Conservation (phyloP, 1,140 invertebrate species). For the Lordiphosa mommai region DNA sequence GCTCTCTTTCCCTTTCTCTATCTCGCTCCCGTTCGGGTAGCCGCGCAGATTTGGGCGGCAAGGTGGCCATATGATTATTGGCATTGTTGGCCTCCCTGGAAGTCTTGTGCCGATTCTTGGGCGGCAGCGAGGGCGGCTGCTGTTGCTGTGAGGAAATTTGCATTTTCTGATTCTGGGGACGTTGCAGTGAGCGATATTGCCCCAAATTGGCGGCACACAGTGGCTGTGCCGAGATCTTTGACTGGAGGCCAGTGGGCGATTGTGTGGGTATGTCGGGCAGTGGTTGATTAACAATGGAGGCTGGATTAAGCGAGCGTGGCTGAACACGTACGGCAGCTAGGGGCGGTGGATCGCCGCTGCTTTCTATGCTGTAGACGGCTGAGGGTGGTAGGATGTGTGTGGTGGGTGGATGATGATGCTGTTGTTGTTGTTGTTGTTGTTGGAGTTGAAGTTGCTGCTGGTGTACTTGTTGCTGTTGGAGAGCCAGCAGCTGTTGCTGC, state of each 20-base stretch:
- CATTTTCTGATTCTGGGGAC: slow-evolving; percentile 57
- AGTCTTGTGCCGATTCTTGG: slow-evolving; percentile 75
- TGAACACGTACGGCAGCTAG: slow-evolving; percentile 50
- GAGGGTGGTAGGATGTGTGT: slow-evolving; percentile 74
- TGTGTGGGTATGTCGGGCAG: slow-evolving; percentile 74
- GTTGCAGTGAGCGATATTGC: slow-evolving; percentile 75
- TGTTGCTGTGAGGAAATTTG: slow-evolving; percentile 37
- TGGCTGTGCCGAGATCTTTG: slow-evolving; percentile 74
- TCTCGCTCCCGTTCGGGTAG: slow-evolving; percentile 36
- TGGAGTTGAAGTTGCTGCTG: slow-evolving; percentile 56
- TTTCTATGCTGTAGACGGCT: slow-evolving; percentile 76
- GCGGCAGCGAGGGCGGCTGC: slow-evolving; percentile 71
- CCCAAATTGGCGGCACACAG: slow-evolving; percentile 74
- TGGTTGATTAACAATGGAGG: slow-evolving; percentile 78
- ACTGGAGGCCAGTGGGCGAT: slow-evolving; percentile 36
- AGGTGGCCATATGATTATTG: slow-evolving; percentile 62
- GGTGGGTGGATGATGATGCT: slow-evolving; percentile 71
- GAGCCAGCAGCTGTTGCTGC: slow-evolving; percentile 52
- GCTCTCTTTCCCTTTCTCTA: slow-evolving; percentile 41
- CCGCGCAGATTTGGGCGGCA: slow-evolving; percentile 61
- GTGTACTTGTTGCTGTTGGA: slow-evolving; percentile 71
- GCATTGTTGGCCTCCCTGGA: slow-evolving; percentile 54
- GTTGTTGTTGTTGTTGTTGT: slow-evolving; percentile 54
- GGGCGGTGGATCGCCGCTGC: slow-evolving; percentile 44
- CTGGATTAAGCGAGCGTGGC: slow-evolving; percentile 68